phyloP scores from a whole-genome alignment of 2,888 invertebrate species.

The Rhaphigaster nebulosa region DNA sequence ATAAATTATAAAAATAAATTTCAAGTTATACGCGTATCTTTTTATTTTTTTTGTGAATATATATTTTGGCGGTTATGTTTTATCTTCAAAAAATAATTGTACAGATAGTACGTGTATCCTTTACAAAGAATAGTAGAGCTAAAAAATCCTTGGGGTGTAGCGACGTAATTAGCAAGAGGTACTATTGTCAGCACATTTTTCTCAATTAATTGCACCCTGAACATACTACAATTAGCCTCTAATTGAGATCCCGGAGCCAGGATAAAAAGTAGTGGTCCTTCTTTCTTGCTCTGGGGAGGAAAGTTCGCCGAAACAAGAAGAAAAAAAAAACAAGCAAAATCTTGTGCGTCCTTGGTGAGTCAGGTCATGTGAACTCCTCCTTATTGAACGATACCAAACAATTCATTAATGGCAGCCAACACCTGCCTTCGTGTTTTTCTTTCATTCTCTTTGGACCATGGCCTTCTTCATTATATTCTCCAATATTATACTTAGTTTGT shows the following conservation, averaged over 20 bases:
- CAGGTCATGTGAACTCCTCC: conserved; percentile 29
- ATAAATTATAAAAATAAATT: no score
- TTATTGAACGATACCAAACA: conserved; percentile 24
- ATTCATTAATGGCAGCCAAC: conserved; percentile 22
- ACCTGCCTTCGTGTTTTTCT: neutral
- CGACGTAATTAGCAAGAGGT: neutral
- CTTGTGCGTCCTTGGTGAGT: neutral
- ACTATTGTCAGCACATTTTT: neutral
- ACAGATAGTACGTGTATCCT: no score
- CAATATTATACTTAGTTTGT: neutral
- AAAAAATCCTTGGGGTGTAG: neutral
- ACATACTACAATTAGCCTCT: conserved; percentile 15
- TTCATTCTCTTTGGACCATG: neutral
- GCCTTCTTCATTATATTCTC: neutral
- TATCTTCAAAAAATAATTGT: no score
- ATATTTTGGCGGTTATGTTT: no score
- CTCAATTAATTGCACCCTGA: neutral
- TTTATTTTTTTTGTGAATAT: no score
- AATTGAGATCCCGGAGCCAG: conserved; percentile 36
- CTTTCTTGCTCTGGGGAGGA: neutral
- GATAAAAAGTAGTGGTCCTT: conserved; percentile 5
- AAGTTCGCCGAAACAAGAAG: conserved; percentile 14
- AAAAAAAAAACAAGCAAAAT: neutral
- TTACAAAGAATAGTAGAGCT: neutral
- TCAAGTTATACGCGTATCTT: no score